A percentile compares a stretch with the other conserved stretches of the same genome.
These are phyloP conservation scores for Cheilosia pagana DNA, from an alignment of 2,888 invertebrate genomes.

Conservation along the genomic window DNA sequence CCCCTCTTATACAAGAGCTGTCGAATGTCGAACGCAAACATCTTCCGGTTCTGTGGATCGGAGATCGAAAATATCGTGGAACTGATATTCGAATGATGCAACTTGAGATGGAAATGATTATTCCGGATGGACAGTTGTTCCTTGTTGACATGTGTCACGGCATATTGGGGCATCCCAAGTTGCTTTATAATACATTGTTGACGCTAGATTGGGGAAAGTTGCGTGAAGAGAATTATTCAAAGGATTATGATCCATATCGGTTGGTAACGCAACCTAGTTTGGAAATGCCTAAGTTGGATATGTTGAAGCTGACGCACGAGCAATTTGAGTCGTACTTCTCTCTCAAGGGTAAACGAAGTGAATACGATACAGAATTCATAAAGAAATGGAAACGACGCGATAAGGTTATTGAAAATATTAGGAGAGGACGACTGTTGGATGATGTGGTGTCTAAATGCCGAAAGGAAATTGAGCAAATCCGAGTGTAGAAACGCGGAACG, in stretches of 20 bases:
- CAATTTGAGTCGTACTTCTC: conserved; percentile 78
- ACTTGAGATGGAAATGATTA: conserved; percentile 81
- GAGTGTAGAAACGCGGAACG: not conserved
- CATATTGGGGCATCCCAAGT: conserved; percentile 81
- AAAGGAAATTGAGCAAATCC: conserved; percentile 1
- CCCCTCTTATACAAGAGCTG: conserved; percentile 81
- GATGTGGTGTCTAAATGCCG: conserved; percentile 13
- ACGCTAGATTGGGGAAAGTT: conserved; percentile 78
- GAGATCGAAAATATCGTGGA: conserved; percentile 81
- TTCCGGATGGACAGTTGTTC: conserved; percentile 80
- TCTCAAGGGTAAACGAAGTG: conserved; percentile 77
- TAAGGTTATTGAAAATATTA: conserved; percentile 8
- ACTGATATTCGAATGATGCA: conserved; percentile 79
- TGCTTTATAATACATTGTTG: conserved; percentile 80
- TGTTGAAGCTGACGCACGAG: conserved; percentile 69
- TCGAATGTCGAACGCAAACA: conserved; percentile 77
- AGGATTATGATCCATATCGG: conserved; percentile 80
- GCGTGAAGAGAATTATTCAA: conserved; percentile 78
- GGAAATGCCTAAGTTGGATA: conserved; percentile 77
- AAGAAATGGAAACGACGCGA: conserved; percentile 25
- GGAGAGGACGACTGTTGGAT: not conserved
- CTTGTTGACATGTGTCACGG: conserved; percentile 81
- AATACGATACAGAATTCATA: conserved; percentile 55
- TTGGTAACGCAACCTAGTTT: conserved; percentile 79
- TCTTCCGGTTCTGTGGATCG: conserved; percentile 82